Evolutionary conservation across 2,888 invertebrate species (phyloP).

Genomic region (Platerodrilus igneus): DNA sequence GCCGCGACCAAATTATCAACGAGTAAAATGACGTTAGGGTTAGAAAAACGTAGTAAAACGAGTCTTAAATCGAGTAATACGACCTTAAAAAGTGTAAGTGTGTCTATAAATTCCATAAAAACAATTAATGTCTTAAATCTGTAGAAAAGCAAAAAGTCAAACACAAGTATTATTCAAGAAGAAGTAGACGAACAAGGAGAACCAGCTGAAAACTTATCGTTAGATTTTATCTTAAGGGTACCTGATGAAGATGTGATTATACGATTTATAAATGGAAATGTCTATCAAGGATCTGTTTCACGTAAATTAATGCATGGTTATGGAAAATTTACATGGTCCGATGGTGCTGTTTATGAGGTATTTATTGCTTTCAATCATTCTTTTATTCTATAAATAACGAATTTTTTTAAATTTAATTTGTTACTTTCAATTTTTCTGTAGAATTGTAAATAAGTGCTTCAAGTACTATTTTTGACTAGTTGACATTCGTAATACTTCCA

Average conservation of each 20-base stretch:
- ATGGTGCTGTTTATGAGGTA: constrained; percentile 56
- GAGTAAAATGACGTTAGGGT: no score
- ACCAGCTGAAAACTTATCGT: no score
- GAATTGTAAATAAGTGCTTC: no score
- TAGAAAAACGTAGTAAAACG: no score
- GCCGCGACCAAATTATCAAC: no score
- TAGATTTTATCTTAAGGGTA: constrained; percentile 12
- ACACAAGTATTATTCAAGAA: background rate
- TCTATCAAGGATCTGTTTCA: constrained; percentile 53
- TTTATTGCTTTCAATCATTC: background rate
- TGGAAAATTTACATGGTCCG: constrained; percentile 56
- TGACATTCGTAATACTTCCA: no score
- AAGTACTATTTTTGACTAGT: background rate
- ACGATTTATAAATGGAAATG: constrained; percentile 54
- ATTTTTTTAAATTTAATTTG: constrained; percentile 3
- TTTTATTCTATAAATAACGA: background rate
- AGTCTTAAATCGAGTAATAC: no score
- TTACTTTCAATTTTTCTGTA: background rate
- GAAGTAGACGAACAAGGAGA: background rate
- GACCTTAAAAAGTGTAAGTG: background rate
- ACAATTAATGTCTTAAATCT: background rate
- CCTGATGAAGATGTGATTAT: constrained; percentile 48
- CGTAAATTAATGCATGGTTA: constrained; percentile 57
- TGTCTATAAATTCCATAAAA: background rate
- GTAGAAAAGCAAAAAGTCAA: background rate